Conservation (phyloP, 2,113 vertebrate species). For the Gavialis gangeticus region DNA sequence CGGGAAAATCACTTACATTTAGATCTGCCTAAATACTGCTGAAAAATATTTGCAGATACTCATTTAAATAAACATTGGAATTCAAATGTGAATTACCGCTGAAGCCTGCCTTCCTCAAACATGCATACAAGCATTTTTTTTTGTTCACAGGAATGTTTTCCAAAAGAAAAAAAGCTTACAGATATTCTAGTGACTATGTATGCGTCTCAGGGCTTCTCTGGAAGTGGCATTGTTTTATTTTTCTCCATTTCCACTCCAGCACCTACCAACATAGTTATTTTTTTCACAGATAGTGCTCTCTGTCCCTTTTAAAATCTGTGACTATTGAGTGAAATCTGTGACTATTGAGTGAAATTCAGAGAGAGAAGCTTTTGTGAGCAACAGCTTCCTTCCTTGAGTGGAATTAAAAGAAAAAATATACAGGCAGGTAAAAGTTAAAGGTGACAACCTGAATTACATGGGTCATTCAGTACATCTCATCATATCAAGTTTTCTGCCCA, state of each 20-base stretch:
- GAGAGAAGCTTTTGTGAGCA: too few relatives aligned
- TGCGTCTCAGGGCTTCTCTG: constrained; percentile 69
- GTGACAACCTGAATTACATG: not conserved
- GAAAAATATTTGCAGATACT: constrained; percentile 73
- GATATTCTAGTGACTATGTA: constrained; percentile 55
- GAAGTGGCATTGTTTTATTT: constrained; percentile 39
- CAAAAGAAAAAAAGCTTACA: constrained; percentile 65
- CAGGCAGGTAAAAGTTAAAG: not conserved
- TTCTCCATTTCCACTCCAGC: constrained; percentile 67
- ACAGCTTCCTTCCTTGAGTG: too few relatives aligned
- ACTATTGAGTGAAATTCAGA: not conserved
- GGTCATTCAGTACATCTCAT: not conserved
- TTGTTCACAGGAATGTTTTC: constrained; percentile 74
- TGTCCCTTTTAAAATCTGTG: constrained; percentile 16
- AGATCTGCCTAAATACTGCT: constrained; percentile 54
- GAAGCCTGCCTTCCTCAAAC: constrained; percentile 69
- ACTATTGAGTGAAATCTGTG: not conserved
- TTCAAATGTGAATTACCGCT: constrained; percentile 70
- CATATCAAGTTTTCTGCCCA: not conserved
- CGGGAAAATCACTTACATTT: constrained; percentile 13
- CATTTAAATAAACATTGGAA: constrained; percentile 65
- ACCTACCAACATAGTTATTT: constrained; percentile 48
- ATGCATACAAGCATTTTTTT: constrained; percentile 72
- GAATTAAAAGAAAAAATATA: not conserved
- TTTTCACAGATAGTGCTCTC: not conserved